A percentile compares a stretch with the other conserved stretches of the same genome.
Evolutionary conservation across 2,888 invertebrate genomes (phyloP).

Genomic region (Orthosia gothica): DNA sequence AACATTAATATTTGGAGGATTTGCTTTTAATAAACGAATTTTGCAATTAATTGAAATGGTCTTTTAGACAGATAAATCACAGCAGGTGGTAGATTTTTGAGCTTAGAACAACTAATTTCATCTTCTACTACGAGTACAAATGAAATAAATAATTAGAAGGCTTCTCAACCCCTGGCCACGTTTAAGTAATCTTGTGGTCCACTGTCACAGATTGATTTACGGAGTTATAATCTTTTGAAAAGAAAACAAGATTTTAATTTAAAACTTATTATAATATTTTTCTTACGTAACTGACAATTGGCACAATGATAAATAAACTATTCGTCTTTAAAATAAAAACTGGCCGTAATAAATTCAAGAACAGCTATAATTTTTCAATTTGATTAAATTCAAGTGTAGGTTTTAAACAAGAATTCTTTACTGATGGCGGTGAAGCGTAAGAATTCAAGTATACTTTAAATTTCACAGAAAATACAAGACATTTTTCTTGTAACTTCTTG

Average conservation of each 20-base stretch:
- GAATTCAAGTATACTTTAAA: constrained; percentile 12
- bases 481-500: background rate
- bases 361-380: constrained; percentile 13
- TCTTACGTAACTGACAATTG: background rate
- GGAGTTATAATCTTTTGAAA: too few species aligned
- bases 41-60: background rate
- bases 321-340: background rate
- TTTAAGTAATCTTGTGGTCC: too few species aligned
- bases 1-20: too few species aligned
- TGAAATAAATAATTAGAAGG: too few species aligned
- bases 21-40: background rate
- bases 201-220: too few species aligned
- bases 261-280: too few species aligned
- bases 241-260: too few species aligned
- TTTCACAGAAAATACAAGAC: constrained; percentile 26
- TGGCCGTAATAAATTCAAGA: background rate
- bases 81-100: too few species aligned
- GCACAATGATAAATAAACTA: background rate
- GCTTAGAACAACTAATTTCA: too few species aligned
- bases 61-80: background rate
- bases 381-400: background rate
- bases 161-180: too few species aligned
- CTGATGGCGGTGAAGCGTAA: background rate
- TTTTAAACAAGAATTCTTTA: constrained; percentile 13
- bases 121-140: background rate